phyloP scores from a whole-genome alignment of 1,140 invertebrate genomes.

The Drosophila punjabiensis region DNA sequence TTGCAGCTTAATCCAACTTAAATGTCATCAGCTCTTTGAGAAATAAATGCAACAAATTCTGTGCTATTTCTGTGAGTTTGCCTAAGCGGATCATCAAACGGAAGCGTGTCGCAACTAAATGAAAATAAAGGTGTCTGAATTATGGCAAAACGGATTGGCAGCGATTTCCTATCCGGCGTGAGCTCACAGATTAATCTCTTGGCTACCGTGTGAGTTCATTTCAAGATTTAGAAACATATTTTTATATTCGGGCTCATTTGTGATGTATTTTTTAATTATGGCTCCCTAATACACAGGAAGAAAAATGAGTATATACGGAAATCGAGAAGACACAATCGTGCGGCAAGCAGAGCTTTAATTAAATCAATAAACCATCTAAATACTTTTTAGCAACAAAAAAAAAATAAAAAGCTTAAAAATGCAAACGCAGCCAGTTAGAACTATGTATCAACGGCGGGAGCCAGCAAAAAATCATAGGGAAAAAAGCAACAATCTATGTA shows the following conservation, averaged over 20 bases:
- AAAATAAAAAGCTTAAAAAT: slow-evolving; percentile 1
- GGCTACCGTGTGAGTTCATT: slow-evolving; percentile 73
- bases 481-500: slow-evolving; percentile 37
- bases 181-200: slow-evolving; percentile 51
- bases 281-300: slow-evolving; percentile 66
- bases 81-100: slow-evolving; percentile 69
- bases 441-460: slow-evolving; percentile 28
- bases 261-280: slow-evolving; percentile 59
- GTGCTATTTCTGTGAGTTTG: slow-evolving; percentile 18
- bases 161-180: slow-evolving; percentile 64
- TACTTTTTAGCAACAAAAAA: slow-evolving; percentile 55
- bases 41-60: slow-evolving; percentile 28
- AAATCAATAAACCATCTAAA: slow-evolving; percentile 74
- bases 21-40: slow-evolving; percentile 29
- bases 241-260: slow-evolving; percentile 36
- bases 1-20: slow-evolving; percentile 26
- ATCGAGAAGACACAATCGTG: too few species aligned
- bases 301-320: slow-evolving; percentile 70
- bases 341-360: too few species aligned
- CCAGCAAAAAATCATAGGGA: slow-evolving; percentile 12
- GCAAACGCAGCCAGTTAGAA: slow-evolving; percentile 26
- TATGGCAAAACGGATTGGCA: slow-evolving; percentile 57
- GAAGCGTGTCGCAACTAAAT: slow-evolving; percentile 58
- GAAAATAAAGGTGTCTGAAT: slow-evolving; percentile 64
- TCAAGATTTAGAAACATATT: slow-evolving; percentile 59